Evolutionary conservation across 2,888 invertebrate species (phyloP).

Genomic region (Malachius bipustulatus): DNA sequence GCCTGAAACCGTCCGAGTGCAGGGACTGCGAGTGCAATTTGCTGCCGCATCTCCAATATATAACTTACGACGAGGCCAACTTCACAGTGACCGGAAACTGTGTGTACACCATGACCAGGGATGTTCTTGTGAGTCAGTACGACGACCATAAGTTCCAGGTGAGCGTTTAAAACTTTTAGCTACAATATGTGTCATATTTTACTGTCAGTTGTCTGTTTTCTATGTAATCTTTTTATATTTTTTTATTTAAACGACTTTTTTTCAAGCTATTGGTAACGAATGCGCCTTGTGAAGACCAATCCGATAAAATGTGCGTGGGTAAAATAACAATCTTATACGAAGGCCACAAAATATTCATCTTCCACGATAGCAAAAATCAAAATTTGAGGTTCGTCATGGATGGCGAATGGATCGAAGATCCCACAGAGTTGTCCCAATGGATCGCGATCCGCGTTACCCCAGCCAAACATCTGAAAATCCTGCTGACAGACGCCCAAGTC

Average conservation of each 20-base stretch:
- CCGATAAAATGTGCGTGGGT: conserved; percentile 51
- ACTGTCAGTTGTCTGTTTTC: too few relatives aligned
- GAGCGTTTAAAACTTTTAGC: too few relatives aligned
- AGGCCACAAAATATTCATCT: conserved; percentile 41
- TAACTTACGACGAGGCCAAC: conserved; percentile 70
- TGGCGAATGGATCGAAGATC: conserved; percentile 28
- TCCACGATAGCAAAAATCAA: conserved; percentile 24
- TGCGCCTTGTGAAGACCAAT: conserved; percentile 50
- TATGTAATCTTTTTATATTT: too few relatives aligned
- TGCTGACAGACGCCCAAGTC: conserved; percentile 57
- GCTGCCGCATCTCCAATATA: conserved; percentile 67
- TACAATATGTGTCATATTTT: too few relatives aligned
- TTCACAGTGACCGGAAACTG: conserved; percentile 76
- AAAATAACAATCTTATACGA: conserved; percentile 55
- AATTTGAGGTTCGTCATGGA: conserved; percentile 40
- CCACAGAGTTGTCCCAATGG: conserved; percentile 46
- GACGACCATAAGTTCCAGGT: conserved; percentile 43
- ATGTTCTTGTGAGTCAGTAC: conserved; percentile 39
- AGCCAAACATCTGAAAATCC: conserved; percentile 50
- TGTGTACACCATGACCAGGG: conserved; percentile 66
- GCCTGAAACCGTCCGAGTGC: conserved; percentile 60
- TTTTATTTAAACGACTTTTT: too few relatives aligned
- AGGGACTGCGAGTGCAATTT: conserved; percentile 63
- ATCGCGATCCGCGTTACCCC: conserved; percentile 44
- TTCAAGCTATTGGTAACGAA: conserved; percentile 57